These are phyloP conservation scores for Xestobium rufovillosum DNA, from an alignment of 2,888 invertebrate genomes.

Conservation along the genomic window DNA sequence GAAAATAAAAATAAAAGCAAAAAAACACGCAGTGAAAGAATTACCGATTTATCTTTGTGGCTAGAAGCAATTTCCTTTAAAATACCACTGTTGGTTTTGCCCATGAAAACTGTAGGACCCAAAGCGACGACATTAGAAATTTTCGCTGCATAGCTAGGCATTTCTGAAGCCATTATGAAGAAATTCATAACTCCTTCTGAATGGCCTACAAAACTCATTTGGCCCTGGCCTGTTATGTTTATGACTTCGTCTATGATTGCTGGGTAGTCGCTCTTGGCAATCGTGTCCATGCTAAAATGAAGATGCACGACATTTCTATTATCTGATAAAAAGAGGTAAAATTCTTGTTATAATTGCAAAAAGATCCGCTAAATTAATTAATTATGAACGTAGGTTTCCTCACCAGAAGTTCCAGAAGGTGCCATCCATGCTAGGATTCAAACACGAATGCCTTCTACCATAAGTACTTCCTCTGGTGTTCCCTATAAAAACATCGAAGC, in stretches of 20 bases:
- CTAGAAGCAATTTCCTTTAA: slow-evolving; percentile 45
- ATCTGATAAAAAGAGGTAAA: neutral
- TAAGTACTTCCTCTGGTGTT: slow-evolving; percentile 54
- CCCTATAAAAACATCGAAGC: slow-evolving; percentile 53
- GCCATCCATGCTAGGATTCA: slow-evolving; percentile 32
- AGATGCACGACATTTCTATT: neutral
- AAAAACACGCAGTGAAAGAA: slow-evolving; percentile 7
- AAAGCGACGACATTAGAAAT: slow-evolving; percentile 51
- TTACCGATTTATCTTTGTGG: slow-evolving; percentile 29
- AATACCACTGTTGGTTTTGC: slow-evolving; percentile 46
- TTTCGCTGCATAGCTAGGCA: slow-evolving; percentile 54
- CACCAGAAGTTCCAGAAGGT: slow-evolving; percentile 43
- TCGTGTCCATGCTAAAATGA: slow-evolving; percentile 64
- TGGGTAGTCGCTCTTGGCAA: slow-evolving; percentile 67
- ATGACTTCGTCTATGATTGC: slow-evolving; percentile 64
- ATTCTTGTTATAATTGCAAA: too few relatives aligned
- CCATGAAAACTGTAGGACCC: slow-evolving; percentile 53
- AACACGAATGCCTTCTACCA: slow-evolving; percentile 43
- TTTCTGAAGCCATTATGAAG: slow-evolving; percentile 52
- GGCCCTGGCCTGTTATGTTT: slow-evolving; percentile 46
- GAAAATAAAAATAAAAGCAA: neutral
- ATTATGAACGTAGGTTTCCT: slow-evolving; percentile 6
- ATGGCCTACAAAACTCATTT: slow-evolving; percentile 64
- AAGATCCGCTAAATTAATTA: slow-evolving; percentile 6
- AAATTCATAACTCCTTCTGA: slow-evolving; percentile 61